These are phyloP conservation scores for Eupithecia dodoneata DNA, from an alignment of 2,888 invertebrate genomes.

Conservation along the genomic window DNA sequence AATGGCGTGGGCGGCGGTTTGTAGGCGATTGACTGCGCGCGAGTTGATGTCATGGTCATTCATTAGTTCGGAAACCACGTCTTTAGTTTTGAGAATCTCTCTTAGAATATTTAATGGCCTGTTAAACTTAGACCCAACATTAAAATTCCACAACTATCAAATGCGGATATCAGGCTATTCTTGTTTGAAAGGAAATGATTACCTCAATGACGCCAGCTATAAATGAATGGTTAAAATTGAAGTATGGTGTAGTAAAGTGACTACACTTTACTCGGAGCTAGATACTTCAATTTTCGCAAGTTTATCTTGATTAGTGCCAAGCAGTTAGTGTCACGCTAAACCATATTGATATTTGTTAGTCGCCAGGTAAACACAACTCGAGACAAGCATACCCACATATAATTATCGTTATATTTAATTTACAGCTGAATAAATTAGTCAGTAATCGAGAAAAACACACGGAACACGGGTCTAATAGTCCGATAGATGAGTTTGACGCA, in stretches of 20 bases:
- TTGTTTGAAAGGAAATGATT: slow-evolving; percentile 19
- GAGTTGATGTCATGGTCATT: slow-evolving; percentile 73
- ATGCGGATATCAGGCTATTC: slow-evolving; percentile 8
- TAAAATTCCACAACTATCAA: slow-evolving; percentile 23
- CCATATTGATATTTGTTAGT: slow-evolving; percentile 28
- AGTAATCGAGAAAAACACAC: slow-evolving; percentile 36
- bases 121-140: slow-evolving; percentile 29
- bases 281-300: slow-evolving; percentile 21
- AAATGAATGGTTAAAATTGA: slow-evolving; percentile 24
- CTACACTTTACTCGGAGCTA: neutral
- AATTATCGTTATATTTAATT: slow-evolving; percentile 30
- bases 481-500: slow-evolving; percentile 42
- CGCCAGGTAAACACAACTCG: slow-evolving; percentile 22
- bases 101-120: slow-evolving; percentile 29
- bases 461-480: slow-evolving; percentile 31
- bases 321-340: slow-evolving; percentile 27
- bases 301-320: slow-evolving; percentile 32
- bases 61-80: slow-evolving; percentile 55
- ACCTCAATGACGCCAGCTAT: slow-evolving; percentile 4
- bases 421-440: slow-evolving; percentile 38
- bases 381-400: slow-evolving; percentile 15
- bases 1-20: slow-evolving; percentile 61
- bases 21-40: slow-evolving; percentile 67
- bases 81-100: slow-evolving; percentile 40
- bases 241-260: slow-evolving; percentile 29